A percentile compares a stretch with the other conserved stretches of the same genome.
phyloP scores from a whole-genome alignment of 2,888 invertebrate genomes.

The Seira sanloemensis region DNA sequence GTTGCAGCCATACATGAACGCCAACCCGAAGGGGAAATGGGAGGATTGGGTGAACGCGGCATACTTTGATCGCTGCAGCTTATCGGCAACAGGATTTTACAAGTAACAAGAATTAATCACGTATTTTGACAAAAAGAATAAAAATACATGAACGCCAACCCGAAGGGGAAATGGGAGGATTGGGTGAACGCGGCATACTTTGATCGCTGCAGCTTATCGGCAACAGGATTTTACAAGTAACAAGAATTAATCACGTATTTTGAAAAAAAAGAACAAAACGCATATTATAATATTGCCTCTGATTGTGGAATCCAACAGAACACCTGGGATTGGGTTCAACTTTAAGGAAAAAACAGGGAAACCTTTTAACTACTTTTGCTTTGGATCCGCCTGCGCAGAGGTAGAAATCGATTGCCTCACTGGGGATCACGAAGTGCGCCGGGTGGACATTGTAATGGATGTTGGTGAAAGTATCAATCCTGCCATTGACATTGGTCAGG shows the following conservation, averaged over 20 bases:
- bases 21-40: conserved; percentile 88
- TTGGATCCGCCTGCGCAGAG: conserved; percentile 89
- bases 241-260: too few species aligned
- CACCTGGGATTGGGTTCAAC: too few species aligned
- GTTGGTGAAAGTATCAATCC: conserved; percentile 96
- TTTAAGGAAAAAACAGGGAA: conserved; percentile 53
- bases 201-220: conserved; percentile 86
- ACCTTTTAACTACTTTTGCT: conserved; percentile 88
- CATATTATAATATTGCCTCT: too few species aligned
- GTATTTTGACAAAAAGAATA: neutral
- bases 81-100: conserved; percentile 91
- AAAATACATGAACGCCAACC: too few species aligned
- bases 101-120: conserved; percentile 74
- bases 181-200: conserved; percentile 88
- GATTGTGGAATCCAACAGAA: too few species aligned
- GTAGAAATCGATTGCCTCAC: conserved; percentile 97
- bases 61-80: conserved; percentile 85
- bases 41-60: conserved; percentile 88
- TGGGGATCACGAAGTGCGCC: conserved; percentile 91
- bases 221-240: conserved; percentile 85
- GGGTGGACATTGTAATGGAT: conserved; percentile 97
- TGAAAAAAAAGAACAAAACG: too few species aligned
- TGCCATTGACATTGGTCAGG: conserved; percentile 96
- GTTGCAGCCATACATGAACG: conserved; percentile 84
- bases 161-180: conserved; percentile 92